Conservation (phyloP, 2,888 invertebrate genomes). For the Chymomyza caudatula region DNA sequence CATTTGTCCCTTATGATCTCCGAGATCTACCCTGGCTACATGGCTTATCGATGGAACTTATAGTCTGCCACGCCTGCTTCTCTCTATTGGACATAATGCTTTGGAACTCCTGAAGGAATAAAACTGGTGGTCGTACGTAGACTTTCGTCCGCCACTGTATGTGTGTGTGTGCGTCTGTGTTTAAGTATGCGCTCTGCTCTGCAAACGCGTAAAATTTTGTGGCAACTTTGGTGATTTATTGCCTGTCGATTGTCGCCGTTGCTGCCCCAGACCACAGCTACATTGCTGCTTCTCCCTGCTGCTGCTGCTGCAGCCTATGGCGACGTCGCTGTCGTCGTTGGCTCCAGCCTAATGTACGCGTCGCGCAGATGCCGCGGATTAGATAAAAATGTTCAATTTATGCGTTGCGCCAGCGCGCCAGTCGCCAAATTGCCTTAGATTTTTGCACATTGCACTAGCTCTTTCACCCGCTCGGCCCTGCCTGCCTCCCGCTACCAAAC, state of each 20-base stretch:
- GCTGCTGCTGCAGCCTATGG: neutral
- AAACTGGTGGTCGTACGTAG: neutral
- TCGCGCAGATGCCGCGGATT: conserved; percentile 71
- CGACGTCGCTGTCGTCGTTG: neutral
- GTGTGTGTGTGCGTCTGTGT: too few species aligned
- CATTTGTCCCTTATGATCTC: too few species aligned
- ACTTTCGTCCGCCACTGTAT: neutral
- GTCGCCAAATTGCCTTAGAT: conserved; percentile 49
- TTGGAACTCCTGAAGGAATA: neutral
- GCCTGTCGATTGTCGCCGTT: conserved; percentile 75
- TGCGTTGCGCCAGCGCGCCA: conserved; percentile 58
- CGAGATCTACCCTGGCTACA: too few species aligned
- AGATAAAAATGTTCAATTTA: conserved; percentile 70
- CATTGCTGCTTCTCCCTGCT: neutral
- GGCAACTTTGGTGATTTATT: conserved; percentile 75
- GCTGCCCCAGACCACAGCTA: conserved; percentile 23
- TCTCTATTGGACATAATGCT: too few species aligned
- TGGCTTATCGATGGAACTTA: too few species aligned
- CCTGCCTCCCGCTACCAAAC: neutral
- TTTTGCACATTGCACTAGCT: conserved; percentile 23
- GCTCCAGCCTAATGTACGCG: conserved; percentile 56
- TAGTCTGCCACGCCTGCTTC: too few species aligned
- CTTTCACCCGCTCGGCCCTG: neutral
- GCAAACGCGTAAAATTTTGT: conserved; percentile 53
- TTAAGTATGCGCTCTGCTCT: conserved; percentile 5